Conservation (phyloP, 2,797 vertebrate species). For the Pseudochirops cupreus region DNA sequence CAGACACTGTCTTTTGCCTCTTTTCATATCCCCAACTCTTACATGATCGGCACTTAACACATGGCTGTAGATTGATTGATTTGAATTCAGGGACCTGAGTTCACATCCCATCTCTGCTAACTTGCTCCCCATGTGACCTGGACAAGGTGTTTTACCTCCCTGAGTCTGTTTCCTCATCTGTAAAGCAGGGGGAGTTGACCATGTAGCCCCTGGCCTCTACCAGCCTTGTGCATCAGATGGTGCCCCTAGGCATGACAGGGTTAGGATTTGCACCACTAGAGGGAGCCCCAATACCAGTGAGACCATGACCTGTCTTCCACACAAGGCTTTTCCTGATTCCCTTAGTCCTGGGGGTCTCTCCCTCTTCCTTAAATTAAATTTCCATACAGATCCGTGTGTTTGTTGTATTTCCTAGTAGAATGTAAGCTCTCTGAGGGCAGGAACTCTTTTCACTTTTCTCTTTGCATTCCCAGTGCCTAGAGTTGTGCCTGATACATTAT, state of each 20-base stretch:
- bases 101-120: background rate
- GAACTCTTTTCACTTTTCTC: background rate
- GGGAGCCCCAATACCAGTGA: background rate
- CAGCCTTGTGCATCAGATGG: background rate
- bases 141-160: background rate
- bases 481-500: background rate
- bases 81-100: background rate
- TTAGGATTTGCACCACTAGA: background rate
- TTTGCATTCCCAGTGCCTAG: background rate
- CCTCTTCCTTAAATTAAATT: background rate
- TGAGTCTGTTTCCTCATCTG: background rate
- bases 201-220: background rate
- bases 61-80: background rate
- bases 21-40: background rate
- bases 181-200: background rate
- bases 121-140: background rate
- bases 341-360: background rate
- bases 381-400: background rate
- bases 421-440: background rate
- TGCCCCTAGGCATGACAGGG: background rate
- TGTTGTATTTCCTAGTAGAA: background rate
- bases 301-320: background rate
- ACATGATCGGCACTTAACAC: background rate
- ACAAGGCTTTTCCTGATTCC: background rate
- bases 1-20: background rate